phyloP scores from a whole-genome alignment of 2,797 vertebrate species.

The Garrulus glandarius region DNA sequence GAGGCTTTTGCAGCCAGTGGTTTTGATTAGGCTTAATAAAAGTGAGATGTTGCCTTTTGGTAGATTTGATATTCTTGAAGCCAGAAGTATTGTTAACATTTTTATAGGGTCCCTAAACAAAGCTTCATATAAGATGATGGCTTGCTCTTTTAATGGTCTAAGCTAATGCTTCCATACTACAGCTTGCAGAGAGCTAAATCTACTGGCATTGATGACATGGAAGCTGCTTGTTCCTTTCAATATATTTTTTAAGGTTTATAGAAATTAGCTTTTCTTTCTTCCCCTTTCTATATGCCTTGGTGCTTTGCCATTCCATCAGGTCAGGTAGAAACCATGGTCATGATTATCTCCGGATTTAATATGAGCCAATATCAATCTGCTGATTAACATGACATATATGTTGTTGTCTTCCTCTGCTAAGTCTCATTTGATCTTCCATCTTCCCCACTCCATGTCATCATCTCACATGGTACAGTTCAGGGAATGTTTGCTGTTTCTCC shows the following conservation, averaged over 20 bases:
- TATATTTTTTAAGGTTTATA: not conserved
- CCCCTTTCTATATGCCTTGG: not conserved
- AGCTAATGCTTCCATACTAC: not conserved
- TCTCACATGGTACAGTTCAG: fast-evolving
- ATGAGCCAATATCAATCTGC: not conserved
- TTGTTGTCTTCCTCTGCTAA: not conserved
- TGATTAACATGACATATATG: not conserved
- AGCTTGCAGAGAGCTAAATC: not conserved
- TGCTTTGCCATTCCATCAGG: not conserved
- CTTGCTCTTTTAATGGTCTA: not conserved
- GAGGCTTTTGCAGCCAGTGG: not conserved
- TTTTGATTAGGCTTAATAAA: not conserved
- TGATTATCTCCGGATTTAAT: not conserved
- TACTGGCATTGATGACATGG: not conserved
- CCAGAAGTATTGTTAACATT: not conserved
- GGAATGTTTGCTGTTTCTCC: not conserved
- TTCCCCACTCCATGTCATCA: not conserved
- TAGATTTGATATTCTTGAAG: not conserved
- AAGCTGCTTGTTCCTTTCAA: not conserved
- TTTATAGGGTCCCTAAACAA: not conserved
- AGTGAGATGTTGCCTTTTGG: not conserved
- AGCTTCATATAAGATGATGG: not conserved
- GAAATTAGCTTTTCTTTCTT: not conserved
- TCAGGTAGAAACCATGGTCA: fast-evolving
- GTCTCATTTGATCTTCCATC: not conserved